Conservation (phyloP, 2,797 vertebrate genomes). For the Tangara arthus region DNA sequence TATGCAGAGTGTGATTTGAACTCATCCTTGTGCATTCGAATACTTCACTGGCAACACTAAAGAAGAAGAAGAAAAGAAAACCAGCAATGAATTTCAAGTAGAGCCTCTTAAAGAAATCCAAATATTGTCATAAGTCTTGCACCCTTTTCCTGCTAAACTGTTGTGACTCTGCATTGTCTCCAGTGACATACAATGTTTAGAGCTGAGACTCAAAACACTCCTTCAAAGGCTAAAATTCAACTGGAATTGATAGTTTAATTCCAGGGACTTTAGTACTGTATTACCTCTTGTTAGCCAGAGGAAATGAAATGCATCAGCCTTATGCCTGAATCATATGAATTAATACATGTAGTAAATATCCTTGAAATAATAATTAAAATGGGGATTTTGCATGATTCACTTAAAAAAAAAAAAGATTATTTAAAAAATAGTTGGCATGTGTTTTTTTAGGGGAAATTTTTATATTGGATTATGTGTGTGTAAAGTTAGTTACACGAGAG, state of each 20-base stretch:
- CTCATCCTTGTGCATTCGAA: not conserved
- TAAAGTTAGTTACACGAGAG: not conserved
- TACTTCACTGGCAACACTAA: not conserved
- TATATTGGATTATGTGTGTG: not conserved
- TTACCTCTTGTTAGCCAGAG: not conserved
- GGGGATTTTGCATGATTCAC: not conserved
- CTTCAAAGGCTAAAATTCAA: not conserved
- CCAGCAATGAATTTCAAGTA: not conserved
- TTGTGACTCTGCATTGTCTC: not conserved
- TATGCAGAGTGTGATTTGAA: not conserved
- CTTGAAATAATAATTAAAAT: not conserved
- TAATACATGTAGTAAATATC: not conserved
- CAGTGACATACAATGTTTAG: not conserved
- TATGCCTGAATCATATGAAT: not conserved
- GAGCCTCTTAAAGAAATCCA: not conserved
- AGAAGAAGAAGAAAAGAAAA: not conserved
- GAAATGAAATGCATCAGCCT: not conserved
- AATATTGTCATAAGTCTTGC: not conserved
- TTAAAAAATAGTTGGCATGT: rapidly evolving
- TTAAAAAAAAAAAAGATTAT: not conserved
- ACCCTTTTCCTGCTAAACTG: not conserved
- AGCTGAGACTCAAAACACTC: not conserved
- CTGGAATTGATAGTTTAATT: not conserved
- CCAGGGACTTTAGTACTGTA: not conserved
- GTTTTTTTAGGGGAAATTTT: not conserved